A percentile compares a stretch with the other conserved stretches of the same genome.
Conservation (phyloP, 2,888 invertebrate genomes). For the Andrena bucephala region DNA sequence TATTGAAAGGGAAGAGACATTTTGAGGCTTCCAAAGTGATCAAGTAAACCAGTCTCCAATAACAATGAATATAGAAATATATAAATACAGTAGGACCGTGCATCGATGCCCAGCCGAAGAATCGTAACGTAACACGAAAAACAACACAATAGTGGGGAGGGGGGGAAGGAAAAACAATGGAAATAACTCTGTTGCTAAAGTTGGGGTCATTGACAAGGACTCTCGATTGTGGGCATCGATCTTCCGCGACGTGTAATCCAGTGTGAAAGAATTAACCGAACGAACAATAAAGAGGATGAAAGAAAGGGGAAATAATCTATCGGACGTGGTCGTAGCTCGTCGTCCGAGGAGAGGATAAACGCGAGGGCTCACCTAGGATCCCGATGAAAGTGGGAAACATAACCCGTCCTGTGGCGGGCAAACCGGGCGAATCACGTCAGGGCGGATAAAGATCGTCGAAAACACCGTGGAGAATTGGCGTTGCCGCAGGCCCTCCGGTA, state of each 20-base stretch:
- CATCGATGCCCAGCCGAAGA: slow-evolving; percentile 22
- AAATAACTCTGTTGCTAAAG: slow-evolving; percentile 53
- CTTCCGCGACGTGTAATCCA: slow-evolving; percentile 29
- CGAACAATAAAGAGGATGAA: slow-evolving; percentile 36
- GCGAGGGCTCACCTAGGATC: slow-evolving; percentile 88
- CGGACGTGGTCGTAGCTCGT: neutral
- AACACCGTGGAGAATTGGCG: slow-evolving; percentile 42
- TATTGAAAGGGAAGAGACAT: neutral
- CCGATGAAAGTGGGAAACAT: slow-evolving; percentile 90
- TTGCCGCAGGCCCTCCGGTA: slow-evolving; percentile 6
- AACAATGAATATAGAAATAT: slow-evolving; percentile 31
- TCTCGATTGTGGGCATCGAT: slow-evolving; percentile 55
- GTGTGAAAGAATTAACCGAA: slow-evolving; percentile 35
- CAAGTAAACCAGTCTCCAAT: slow-evolving; percentile 12
- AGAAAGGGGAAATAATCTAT: slow-evolving; percentile 5
- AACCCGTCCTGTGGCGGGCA: slow-evolving; percentile 86
- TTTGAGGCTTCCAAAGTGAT: slow-evolving; percentile 6
- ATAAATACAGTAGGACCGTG: slow-evolving; percentile 29
- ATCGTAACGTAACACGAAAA: slow-evolving; percentile 28
- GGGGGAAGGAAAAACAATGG: slow-evolving; percentile 29
- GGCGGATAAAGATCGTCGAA: slow-evolving; percentile 59
- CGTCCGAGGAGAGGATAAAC: neutral
- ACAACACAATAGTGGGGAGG: neutral
- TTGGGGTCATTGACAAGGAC: slow-evolving; percentile 59
- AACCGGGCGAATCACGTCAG: slow-evolving; percentile 72